Conservation (phyloP, 2,888 invertebrate genomes). For the Toxonevra muliebris region DNA sequence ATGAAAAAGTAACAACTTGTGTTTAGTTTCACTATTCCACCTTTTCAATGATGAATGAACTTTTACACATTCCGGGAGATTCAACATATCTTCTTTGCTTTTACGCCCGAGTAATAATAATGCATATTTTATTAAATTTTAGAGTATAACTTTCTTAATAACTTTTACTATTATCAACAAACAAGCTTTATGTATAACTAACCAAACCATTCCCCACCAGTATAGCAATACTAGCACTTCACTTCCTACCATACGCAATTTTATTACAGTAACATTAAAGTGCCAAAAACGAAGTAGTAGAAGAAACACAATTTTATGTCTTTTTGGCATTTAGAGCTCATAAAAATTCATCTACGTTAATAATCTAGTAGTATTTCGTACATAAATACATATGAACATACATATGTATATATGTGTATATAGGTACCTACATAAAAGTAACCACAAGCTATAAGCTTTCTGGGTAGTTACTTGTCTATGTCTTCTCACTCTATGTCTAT, state of each 20-base stretch:
- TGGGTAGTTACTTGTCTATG: neutral
- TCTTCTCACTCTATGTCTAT: too few species aligned
- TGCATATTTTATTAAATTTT: too few species aligned
- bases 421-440: too few species aligned
- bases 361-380: slow-evolving; percentile 21
- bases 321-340: slow-evolving; percentile 28
- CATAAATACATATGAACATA: neutral
- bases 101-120: too few species aligned
- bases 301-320: slow-evolving; percentile 19
- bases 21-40: too few species aligned
- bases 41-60: too few species aligned
- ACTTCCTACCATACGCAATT: neutral
- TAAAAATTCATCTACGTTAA: slow-evolving; percentile 33
- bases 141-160: too few species aligned
- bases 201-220: neutral
- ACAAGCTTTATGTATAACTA: neutral
- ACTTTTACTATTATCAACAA: too few species aligned
- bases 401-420: too few species aligned
- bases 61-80: too few species aligned
- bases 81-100: too few species aligned
- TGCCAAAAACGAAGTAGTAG: neutral
- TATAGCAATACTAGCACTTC: neutral
- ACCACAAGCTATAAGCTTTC: neutral
- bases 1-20: too few species aligned
- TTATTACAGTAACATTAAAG: neutral